Conservation (phyloP, 2,797 vertebrate species). For the Peromyscus eremicus region DNA sequence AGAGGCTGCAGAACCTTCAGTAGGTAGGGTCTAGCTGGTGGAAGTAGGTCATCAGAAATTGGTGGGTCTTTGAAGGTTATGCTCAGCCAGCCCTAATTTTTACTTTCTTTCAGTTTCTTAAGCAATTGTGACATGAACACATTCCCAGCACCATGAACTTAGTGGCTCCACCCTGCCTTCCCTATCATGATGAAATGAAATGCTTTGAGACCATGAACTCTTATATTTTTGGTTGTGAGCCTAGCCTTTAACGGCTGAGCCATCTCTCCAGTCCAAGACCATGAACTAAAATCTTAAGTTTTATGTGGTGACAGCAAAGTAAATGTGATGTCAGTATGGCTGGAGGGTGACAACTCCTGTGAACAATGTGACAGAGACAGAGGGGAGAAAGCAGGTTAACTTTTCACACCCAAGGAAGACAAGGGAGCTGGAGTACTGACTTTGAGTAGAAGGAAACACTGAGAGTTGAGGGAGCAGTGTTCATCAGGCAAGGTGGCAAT, state of each 20-base stretch:
- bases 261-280: too few relatives aligned
- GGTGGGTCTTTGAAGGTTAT: background rate
- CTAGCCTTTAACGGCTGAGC: too few relatives aligned
- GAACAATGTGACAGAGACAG: background rate
- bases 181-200: background rate
- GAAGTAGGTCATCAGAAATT: background rate
- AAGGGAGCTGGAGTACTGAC: background rate
- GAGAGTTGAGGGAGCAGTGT: background rate
- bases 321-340: background rate
- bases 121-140: background rate
- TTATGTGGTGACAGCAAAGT: background rate
- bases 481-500: too few relatives aligned
- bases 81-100: background rate
- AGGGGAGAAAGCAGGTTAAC: background rate
- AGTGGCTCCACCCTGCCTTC: background rate
- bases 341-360: accelerated
- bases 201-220: background rate
- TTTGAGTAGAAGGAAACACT: background rate
- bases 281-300: background rate
- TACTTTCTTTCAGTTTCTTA: background rate
- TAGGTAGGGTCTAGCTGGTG: background rate
- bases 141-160: background rate
- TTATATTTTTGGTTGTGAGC: too few relatives aligned
- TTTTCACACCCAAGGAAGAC: background rate
- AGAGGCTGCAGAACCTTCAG: background rate